Conservation (phyloP, 2,888 invertebrate genomes). For the Nephrotoma guestfalica region DNA sequence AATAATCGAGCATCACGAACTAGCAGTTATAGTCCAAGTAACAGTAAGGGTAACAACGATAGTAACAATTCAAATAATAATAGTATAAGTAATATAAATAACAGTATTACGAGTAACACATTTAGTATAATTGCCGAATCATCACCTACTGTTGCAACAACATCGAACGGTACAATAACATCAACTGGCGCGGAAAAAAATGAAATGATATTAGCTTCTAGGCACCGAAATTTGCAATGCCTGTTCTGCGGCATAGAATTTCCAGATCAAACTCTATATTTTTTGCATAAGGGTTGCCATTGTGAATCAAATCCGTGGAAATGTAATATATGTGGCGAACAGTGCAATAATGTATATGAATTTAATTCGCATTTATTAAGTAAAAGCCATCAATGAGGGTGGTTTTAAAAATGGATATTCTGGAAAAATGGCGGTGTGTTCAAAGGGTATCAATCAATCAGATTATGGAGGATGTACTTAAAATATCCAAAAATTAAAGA, state of each 20-base stretch:
- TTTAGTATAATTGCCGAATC: constrained; percentile 6
- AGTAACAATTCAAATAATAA: constrained; percentile 14
- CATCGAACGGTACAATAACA: constrained; percentile 48
- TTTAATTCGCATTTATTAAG: constrained; percentile 92
- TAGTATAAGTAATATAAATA: constrained; percentile 13
- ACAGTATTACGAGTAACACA: constrained; percentile 6
- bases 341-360: constrained; percentile 89
- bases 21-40: constrained; percentile 13
- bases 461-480: background rate
- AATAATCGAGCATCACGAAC: constrained; percentile 37
- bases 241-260: constrained; percentile 87
- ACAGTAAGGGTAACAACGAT: constrained; percentile 20
- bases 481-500: background rate
- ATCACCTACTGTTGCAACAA: constrained; percentile 34
- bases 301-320: constrained; percentile 94
- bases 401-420: background rate
- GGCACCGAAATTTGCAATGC: constrained; percentile 49
- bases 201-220: constrained; percentile 29
- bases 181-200: constrained; percentile 51
- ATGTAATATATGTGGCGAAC: constrained; percentile 94
- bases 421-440: background rate
- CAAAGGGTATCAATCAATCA: background rate
- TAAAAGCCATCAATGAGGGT: constrained; percentile 67
- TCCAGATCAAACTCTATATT: constrained; percentile 90
- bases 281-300: constrained; percentile 95